Percentiles rank a stretch among this genome's conserved stretches.
These are phyloP conservation scores for Notolepis coatsorum DNA, from an alignment of 2,797 vertebrate species.

Conservation along the genomic window DNA sequence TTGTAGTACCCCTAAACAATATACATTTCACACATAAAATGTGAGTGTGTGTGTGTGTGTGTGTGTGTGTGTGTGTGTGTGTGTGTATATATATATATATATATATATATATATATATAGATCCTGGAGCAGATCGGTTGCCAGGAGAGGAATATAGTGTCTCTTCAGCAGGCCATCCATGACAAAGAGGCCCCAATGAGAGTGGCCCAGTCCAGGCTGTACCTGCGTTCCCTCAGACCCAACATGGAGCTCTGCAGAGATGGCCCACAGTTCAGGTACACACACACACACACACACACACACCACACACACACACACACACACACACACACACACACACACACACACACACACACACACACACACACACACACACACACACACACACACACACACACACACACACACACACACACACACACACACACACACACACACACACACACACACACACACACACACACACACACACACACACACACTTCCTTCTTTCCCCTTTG, in stretches of 20 bases:
- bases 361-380: too few species aligned
- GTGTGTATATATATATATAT: not conserved
- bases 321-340: too few species aligned
- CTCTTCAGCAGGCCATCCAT: constrained; percentile 85
- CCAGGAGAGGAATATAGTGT: constrained; percentile 85
- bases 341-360: too few species aligned
- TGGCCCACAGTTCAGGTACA: constrained; percentile 88
- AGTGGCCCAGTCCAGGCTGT: constrained; percentile 89
- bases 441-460: not conserved
- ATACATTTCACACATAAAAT: not conserved
- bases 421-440: constrained; percentile 1
- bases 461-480: constrained; percentile 5
- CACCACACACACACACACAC: too few species aligned
- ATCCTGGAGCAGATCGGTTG: constrained; percentile 83
- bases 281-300: constrained; percentile 9
- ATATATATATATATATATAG: constrained; percentile 61
- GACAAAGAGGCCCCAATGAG: constrained; percentile 88
- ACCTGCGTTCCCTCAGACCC: constrained; percentile 85
- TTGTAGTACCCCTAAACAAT: too few species aligned
- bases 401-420: too few species aligned
- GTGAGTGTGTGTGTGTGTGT: constrained; percentile 12
- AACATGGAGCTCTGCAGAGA: constrained; percentile 93
- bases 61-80: not conserved
- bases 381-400: too few species aligned
- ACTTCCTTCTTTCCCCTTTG: not conserved